Evolutionary conservation across 2,113 vertebrate species (phyloP).

Genomic region (Chitala chitala): DNA sequence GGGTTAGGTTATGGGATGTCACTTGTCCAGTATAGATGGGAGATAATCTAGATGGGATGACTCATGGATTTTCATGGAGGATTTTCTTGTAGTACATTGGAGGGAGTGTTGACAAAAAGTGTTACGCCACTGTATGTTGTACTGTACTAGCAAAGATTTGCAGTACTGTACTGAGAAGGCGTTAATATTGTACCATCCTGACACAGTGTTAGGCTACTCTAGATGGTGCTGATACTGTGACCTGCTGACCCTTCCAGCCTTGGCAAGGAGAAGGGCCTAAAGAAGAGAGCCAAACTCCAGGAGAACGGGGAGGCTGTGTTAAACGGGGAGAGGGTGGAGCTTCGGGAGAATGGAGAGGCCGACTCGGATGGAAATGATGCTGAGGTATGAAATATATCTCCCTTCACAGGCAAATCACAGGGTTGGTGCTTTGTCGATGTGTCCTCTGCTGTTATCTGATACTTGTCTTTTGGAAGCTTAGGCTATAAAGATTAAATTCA

Average conservation of each 20-base stretch:
- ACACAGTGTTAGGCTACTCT: neutral
- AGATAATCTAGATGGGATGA: neutral
- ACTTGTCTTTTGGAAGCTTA: neutral
- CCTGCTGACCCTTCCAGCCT: conserved; percentile 59
- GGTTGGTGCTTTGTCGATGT: neutral
- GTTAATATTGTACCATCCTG: neutral
- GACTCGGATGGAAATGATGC: conserved; percentile 73
- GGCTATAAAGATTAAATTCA: too few species aligned
- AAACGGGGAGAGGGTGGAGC: conserved; percentile 67
- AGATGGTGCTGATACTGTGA: neutral
- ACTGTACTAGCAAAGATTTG: neutral
- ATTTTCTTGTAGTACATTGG: too few species aligned
- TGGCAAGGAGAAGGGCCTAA: conserved; percentile 78
- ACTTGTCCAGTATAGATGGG: neutral
- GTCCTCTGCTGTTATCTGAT: neutral
- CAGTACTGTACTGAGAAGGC: too few species aligned
- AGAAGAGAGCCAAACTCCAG: conserved; percentile 76
- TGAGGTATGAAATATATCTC: conserved; percentile 57
- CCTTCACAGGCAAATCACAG: neutral
- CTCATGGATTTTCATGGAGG: neutral
- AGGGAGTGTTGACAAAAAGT: neutral
- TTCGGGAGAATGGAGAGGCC: conserved; percentile 67
- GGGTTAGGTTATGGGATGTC: neutral
- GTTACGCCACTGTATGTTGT: neutral
- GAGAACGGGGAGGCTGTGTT: conserved; percentile 72